Conservation (phyloP, 2,888 invertebrate species). For the Drosophila kambysellisi region DNA sequence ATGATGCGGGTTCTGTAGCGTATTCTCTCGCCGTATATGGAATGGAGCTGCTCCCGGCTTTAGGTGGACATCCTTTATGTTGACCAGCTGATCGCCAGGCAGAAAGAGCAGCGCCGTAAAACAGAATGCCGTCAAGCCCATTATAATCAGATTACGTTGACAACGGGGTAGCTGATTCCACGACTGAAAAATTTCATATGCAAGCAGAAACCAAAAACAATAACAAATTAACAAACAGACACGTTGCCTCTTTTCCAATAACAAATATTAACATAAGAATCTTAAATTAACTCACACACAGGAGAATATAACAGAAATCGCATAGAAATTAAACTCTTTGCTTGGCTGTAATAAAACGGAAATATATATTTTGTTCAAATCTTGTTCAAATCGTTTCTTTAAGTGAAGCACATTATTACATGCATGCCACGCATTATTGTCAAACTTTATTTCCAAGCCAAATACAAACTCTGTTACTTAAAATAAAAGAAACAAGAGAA, state of each 20-base stretch:
- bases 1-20: constrained; percentile 63
- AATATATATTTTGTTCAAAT: neutral
- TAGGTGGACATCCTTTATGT: constrained; percentile 44
- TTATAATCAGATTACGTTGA: constrained; percentile 91
- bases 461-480: neutral
- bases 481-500: neutral
- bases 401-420: neutral
- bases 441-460: neutral
- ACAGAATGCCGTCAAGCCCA: constrained; percentile 87
- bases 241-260: neutral
- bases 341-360: neutral
- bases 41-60: constrained; percentile 56
- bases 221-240: constrained; percentile 3
- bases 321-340: neutral
- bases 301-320: neutral
- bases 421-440: neutral
- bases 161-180: constrained; percentile 95
- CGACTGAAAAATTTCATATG: constrained; percentile 86
- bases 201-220: constrained; percentile 13
- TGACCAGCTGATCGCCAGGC: constrained; percentile 84
- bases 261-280: neutral
- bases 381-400: neutral
- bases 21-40: constrained; percentile 59
- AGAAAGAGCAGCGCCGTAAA: constrained; percentile 88
- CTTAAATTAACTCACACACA: neutral